Evolutionary conservation across 2,113 vertebrate species (phyloP), one percentile per base, ranked within the genome.

Genomic region (Dissostichus mawsoni): DNA sequence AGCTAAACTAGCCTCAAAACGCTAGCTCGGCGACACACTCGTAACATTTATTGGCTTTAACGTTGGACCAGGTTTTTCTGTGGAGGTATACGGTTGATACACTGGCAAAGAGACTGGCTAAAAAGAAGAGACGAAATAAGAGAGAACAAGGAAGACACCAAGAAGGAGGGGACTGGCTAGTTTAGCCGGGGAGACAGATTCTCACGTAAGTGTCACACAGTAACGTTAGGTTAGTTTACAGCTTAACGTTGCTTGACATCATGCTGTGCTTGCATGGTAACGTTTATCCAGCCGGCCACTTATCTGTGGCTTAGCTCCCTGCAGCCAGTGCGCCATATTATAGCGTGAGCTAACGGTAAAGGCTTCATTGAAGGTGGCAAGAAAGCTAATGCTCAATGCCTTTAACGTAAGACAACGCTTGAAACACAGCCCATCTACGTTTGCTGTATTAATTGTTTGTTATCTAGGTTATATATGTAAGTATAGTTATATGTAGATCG

Each of bases 111-210:
- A 86, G 87, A 88, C 76, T 85, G 87, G 82, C 78, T 56, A 66
- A 75, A 67, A 90, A 89, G 91, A 91, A 87, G 86, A 92, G 87
- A 81, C 83, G 85, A 92, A 85, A 89, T 78, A 87, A 87, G 89
- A 75, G 77, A 47, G 81, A 89, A 86, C 83, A 74, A 87, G 90
- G 89, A 92, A 88, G 89, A 81, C 82, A 18, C 59, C 51, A 85
- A 74, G 82, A 68, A 90, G 90, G 88, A 90, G 89, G 90, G 83
- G 85, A 87, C 91, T 89, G 92, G 92, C 91, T 91, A 64, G 65
- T 87, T 85, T 79, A 89, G 90, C 92, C 90, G 91, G 93, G 82
- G 87, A 90, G 83, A 90, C 71, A 18, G 65, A 92, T 73, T 78
- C 74, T 78, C 89, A 91, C 73, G 93, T 94, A 93, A 93, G 93